Evolutionary conservation across 2,888 invertebrate genomes (phyloP).

Genomic region (Parnassius mnemosyne): DNA sequence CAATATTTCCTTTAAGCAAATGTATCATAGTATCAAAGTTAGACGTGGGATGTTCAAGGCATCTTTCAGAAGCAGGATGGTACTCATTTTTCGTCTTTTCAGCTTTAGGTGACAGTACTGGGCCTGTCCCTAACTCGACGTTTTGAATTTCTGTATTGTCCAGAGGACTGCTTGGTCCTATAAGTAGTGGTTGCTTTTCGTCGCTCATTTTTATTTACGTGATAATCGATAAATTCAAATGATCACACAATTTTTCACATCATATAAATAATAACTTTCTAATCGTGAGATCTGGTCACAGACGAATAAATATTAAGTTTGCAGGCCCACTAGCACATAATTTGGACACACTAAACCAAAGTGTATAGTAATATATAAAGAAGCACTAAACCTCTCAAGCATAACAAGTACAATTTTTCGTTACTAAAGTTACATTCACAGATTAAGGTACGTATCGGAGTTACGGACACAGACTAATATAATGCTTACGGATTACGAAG

Average conservation of each 20-base stretch:
- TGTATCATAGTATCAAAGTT: conserved; percentile 89
- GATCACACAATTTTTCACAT: conserved; percentile 15
- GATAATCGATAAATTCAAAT: conserved; percentile 18
- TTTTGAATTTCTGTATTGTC: conserved; percentile 60
- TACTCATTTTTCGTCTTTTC: conserved; percentile 61
- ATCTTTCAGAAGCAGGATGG: conserved; percentile 84
- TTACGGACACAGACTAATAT: no score
- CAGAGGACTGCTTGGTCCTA: conserved; percentile 59
- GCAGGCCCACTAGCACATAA: no score
- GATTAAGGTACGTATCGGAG: no score
- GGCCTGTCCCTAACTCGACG: conserved; percentile 56
- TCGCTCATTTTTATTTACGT: conserved; percentile 75
- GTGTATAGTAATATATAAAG: no score
- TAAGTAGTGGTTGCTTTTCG: conserved; percentile 86
- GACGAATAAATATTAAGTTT: no score
- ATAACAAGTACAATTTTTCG: no score
- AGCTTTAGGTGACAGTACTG: conserved; percentile 42
- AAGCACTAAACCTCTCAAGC: no score
- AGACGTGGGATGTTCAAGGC: conserved; percentile 88
- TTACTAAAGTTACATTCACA: no score
- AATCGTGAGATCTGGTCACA: neutral
- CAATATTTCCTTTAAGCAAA: conserved; percentile 87
- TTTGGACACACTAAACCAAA: no score
- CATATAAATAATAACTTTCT: conserved; percentile 13
- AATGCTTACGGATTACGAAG: no score